A percentile compares a stretch with the other conserved stretches of the same genome.
phyloP scores from a whole-genome alignment of 2,113 vertebrate species.

The Mormyrus iriodes region DNA sequence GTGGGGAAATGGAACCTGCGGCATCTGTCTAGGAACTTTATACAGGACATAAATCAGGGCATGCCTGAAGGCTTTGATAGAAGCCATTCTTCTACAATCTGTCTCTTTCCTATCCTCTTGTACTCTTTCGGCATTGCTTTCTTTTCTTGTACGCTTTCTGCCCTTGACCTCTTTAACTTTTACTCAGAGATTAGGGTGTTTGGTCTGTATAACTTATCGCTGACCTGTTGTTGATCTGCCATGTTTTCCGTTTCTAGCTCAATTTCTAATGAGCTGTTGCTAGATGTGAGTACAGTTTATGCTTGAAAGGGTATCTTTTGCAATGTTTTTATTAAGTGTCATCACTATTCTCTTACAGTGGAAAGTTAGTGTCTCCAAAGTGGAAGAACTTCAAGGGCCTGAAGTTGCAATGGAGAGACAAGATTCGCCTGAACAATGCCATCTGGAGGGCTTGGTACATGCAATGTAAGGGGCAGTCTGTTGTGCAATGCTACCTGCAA shows the following conservation, averaged over 20 bases:
- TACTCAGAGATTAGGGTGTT: neutral
- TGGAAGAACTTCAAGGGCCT: conserved; percentile 99
- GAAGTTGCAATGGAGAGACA: conserved; percentile 95
- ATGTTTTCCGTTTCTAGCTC: neutral
- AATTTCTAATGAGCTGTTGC: neutral
- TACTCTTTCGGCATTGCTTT: neutral
- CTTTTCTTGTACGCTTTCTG: neutral
- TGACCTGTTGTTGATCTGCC: neutral
- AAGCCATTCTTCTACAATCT: neutral
- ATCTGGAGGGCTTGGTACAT: conserved; percentile 99
- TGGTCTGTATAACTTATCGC: neutral
- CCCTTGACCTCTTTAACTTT: neutral
- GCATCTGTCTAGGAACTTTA: neutral
- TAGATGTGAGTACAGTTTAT: neutral
- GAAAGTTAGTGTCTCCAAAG: conserved; percentile 92
- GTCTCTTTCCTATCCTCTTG: neutral
- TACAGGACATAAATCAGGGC: neutral
- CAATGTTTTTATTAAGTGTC: neutral
- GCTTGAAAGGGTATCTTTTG: neutral
- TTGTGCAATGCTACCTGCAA: neutral
- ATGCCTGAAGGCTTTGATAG: neutral
- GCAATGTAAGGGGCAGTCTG: conserved; percentile 75
- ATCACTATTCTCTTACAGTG: conserved; percentile 64
- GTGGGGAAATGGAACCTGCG: neutral
- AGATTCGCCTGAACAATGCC: conserved; percentile 98